Conservation (phyloP, 1,140 invertebrate genomes). For the Drosophila leontia region DNA sequence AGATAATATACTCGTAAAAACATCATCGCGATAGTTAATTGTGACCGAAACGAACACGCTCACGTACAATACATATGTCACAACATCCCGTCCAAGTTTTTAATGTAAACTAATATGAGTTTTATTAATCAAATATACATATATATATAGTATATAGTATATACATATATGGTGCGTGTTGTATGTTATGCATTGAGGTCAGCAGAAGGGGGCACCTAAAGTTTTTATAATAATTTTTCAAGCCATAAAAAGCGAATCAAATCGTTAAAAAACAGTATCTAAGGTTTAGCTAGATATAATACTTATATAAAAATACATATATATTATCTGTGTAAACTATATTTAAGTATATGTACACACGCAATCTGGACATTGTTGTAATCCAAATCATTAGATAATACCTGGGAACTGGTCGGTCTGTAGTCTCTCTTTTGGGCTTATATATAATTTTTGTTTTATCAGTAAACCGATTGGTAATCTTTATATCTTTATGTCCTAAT, state of each 20-base stretch:
- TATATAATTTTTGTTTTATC: constrained; percentile 4
- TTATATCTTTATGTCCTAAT: constrained; percentile 39
- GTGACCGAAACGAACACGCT: constrained; percentile 30
- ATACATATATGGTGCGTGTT: constrained; percentile 6
- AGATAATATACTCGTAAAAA: constrained; percentile 31
- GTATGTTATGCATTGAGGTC: constrained; percentile 54
- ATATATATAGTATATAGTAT: constrained; percentile 6
- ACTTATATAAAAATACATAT: background rate
- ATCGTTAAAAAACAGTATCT: constrained; percentile 2
- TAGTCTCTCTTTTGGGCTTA: background rate
- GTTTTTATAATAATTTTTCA: constrained; percentile 32
- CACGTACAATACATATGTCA: constrained; percentile 26
- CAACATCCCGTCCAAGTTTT: constrained; percentile 34
- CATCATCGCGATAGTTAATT: constrained; percentile 48
- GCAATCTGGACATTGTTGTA: constrained; percentile 21
- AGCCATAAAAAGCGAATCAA: constrained; percentile 24
- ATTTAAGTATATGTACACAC: background rate
- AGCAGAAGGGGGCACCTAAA: constrained; percentile 18
- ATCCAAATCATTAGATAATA: constrained; percentile 30
- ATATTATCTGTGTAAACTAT: background rate
- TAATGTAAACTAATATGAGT: constrained; percentile 50
- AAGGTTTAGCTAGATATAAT: constrained; percentile 3
- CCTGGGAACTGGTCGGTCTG: background rate
- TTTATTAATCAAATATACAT: constrained; percentile 43
- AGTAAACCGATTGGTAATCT: constrained; percentile 31